phyloP scores from a whole-genome alignment of 2,797 vertebrate genomes.

The Scyliorhinus canicula region DNA sequence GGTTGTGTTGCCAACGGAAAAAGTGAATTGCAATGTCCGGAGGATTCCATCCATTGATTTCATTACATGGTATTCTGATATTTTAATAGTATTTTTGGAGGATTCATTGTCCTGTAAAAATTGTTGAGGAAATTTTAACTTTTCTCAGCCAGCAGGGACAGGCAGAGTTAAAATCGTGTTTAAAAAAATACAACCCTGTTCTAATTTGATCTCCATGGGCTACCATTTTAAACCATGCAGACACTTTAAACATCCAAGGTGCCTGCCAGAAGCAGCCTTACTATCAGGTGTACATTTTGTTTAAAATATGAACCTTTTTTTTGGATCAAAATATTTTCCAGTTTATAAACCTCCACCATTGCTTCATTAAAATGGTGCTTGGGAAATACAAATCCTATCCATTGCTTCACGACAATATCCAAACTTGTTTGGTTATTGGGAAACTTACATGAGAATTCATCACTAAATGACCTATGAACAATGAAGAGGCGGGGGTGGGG shows the following conservation, averaged over 20 bases:
- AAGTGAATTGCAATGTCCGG: too few species aligned
- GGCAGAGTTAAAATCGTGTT: not conserved
- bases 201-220: not conserved
- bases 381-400: not conserved
- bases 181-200: not conserved
- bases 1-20: too few species aligned
- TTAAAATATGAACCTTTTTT: not conserved
- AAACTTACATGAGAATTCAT: not conserved
- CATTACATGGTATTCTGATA: not conserved
- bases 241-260: not conserved
- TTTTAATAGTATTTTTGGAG: not conserved
- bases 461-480: not conserved
- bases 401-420: not conserved
- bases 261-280: not conserved
- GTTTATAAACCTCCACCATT: not conserved
- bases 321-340: not conserved
- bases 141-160: not conserved
- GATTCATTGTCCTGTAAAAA: not conserved
- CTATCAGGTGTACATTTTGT: not conserved
- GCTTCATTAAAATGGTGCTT: not conserved
- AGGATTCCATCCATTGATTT: too few species aligned
- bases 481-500: too few species aligned
- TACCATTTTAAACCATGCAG: not conserved
- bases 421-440: not conserved
- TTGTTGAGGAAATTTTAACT: not conserved